These are phyloP conservation scores for Drosophila subsilvestris DNA, from an alignment of 2,888 invertebrate species.

Conservation along the genomic window DNA sequence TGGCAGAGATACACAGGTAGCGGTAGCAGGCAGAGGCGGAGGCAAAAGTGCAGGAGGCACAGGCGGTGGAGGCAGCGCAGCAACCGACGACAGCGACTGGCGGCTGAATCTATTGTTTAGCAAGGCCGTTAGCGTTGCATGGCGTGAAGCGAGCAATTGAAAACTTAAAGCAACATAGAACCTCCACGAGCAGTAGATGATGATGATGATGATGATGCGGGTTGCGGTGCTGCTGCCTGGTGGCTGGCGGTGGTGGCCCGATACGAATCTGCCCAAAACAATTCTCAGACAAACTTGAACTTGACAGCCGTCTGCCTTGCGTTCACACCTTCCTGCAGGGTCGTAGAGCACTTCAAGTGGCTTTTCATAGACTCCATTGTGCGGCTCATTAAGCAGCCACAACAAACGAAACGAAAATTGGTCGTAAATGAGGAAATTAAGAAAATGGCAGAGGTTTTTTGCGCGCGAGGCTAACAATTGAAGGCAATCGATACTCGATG, in stretches of 20 bases:
- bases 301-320: constrained; percentile 59
- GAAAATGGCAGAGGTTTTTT: constrained; percentile 8
- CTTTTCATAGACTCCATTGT: constrained; percentile 37
- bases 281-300: constrained; percentile 72
- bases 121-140: constrained; percentile 78
- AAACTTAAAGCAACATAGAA: constrained; percentile 31
- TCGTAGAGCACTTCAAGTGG: constrained; percentile 39
- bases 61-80: background rate
- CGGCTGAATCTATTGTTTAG: constrained; percentile 70
- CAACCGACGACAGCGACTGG: constrained; percentile 17
- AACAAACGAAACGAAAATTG: constrained; percentile 23
- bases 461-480: constrained; percentile 3
- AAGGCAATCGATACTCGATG: background rate
- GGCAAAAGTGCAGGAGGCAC: background rate
- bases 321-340: constrained; percentile 55
- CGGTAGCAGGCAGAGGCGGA: background rate
- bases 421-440: constrained; percentile 20
- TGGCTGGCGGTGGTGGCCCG: constrained; percentile 10
- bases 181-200: constrained; percentile 4
- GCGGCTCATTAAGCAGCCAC: constrained; percentile 30
- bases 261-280: constrained; percentile 59
- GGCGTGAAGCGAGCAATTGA: constrained; percentile 61
- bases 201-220: constrained; percentile 14
- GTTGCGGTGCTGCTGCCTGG: constrained; percentile 12
- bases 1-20: background rate